These are phyloP conservation scores for Microctonus aethiopoides DNA, from an alignment of 2,888 invertebrate genomes.

Conservation along the genomic window DNA sequence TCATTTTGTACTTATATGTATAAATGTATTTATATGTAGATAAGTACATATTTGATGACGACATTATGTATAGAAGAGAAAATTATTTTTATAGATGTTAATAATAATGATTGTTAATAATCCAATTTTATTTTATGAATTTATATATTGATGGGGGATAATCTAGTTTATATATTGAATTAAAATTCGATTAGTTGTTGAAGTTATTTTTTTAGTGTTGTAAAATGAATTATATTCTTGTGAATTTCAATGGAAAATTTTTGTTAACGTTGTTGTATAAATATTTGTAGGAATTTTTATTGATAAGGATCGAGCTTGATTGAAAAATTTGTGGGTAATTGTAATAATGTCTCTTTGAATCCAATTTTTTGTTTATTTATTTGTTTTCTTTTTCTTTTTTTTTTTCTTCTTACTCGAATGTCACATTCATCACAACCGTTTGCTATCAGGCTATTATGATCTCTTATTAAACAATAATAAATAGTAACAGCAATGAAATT, in stretches of 20 bases:
- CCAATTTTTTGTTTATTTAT: background rate
- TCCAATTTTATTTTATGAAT: background rate
- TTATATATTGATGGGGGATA: background rate
- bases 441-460: background rate
- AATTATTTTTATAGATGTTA: background rate
- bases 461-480: conserved; percentile 6
- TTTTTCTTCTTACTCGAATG: too few species aligned
- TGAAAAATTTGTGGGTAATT: too few species aligned
- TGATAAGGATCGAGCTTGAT: too few species aligned
- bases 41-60: background rate
- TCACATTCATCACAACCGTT: conserved; percentile 13
- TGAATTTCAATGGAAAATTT: too few species aligned
- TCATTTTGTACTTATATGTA: too few species aligned
- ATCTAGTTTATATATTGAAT: background rate
- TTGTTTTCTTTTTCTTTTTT: background rate
- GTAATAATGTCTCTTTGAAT: background rate
- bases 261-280: too few species aligned
- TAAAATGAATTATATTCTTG: too few species aligned
- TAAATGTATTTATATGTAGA: too few species aligned
- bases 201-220: too few species aligned
- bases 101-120: background rate
- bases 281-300: too few species aligned
- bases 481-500: background rate
- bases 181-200: background rate
- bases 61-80: background rate